Conservation (phyloP, 2,113 vertebrate species). For the Lathamus discolor region DNA sequence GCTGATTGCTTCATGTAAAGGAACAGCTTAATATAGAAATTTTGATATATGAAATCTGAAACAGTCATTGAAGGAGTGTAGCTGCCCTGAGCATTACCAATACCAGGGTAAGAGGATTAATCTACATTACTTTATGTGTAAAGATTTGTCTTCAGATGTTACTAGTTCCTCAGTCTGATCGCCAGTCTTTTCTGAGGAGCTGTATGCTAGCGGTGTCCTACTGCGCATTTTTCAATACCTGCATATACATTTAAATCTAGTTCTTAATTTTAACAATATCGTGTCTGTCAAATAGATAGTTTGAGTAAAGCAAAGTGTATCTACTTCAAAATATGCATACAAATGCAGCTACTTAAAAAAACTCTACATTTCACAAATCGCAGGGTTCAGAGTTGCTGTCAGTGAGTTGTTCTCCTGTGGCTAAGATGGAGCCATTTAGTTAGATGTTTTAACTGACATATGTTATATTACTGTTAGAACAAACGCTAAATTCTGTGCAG, state of each 20-base stretch:
- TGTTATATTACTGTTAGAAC: neutral
- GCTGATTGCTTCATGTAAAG: neutral
- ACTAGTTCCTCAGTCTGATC: neutral
- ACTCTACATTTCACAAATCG: rapidly evolving
- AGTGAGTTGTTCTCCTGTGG: neutral
- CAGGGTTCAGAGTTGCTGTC: neutral
- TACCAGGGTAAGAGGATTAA: neutral
- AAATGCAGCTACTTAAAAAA: neutral
- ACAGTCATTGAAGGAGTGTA: neutral
- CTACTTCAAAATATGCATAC: neutral
- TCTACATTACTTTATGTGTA: rapidly evolving
- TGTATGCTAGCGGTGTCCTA: neutral
- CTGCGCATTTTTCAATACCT: neutral
- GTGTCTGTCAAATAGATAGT: neutral
- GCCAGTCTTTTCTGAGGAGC: neutral
- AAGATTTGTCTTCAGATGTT: neutral
- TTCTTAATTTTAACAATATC: neutral
- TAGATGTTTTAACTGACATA: neutral
- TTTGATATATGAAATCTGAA: neutral
- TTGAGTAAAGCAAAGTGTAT: rapidly evolving
- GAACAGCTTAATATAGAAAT: neutral
- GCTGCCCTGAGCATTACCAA: neutral
- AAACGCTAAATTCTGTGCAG: neutral
- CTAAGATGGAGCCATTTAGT: neutral
- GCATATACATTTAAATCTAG: neutral